These are phyloP conservation scores for Abscondita cerata DNA, from an alignment of 2,888 invertebrate genomes.

Conservation along the genomic window DNA sequence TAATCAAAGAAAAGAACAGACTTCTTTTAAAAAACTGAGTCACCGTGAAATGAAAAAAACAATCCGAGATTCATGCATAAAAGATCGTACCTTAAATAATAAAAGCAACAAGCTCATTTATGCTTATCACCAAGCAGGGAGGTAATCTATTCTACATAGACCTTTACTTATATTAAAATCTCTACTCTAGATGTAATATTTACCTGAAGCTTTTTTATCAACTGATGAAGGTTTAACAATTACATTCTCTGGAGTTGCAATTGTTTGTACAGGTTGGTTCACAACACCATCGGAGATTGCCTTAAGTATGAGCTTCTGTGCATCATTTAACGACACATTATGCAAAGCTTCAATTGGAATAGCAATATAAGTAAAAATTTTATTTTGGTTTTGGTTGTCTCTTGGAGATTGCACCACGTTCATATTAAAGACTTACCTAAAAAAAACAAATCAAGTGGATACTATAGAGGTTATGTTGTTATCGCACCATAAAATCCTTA, in stretches of 20 bases:
- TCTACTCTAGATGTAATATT: too few species aligned
- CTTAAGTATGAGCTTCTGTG: conserved; percentile 35
- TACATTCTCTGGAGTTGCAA: not conserved
- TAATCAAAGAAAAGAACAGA: too few species aligned
- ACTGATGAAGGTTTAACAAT: not conserved
- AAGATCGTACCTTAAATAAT: too few species aligned
- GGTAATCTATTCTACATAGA: too few species aligned
- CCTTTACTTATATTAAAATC: too few species aligned
- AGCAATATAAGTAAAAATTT: conserved; percentile 29
- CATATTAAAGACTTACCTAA: conserved; percentile 11
- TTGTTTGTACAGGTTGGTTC: not conserved
- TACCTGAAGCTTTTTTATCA: not conserved
- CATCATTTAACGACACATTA: conserved; percentile 19
- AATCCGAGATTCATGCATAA: too few species aligned
- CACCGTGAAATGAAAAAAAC: too few species aligned
- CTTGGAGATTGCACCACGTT: conserved; percentile 12
- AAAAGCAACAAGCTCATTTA: too few species aligned
- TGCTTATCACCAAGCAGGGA: too few species aligned
- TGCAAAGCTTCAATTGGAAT: conserved; percentile 33
- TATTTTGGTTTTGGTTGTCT: conserved; percentile 20
- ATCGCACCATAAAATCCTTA: not conserved
- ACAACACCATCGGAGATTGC: conserved; percentile 25
- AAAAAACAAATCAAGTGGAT: not conserved
- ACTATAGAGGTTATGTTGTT: not conserved
- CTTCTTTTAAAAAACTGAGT: too few species aligned